Evolutionary conservation across 2,113 vertebrate genomes (phyloP), one percentile per base, ranked within the genome.

Genomic region (Callithrix jacchus): DNA sequence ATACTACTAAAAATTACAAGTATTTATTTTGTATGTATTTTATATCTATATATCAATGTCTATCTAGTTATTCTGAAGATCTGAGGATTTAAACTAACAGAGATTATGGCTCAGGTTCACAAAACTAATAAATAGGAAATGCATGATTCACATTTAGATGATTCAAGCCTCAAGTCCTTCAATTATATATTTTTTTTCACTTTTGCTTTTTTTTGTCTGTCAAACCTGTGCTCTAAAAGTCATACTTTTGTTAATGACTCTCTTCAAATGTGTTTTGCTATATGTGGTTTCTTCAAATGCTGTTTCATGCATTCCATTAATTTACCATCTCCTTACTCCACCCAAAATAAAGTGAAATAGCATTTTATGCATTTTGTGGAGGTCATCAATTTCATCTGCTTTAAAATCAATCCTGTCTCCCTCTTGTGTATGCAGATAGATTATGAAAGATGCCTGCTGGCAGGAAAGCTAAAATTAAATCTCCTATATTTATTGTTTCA

Each of bases 391-490:
- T 97, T 97, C 25, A 86, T 86, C 27, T 90, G 45, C 68, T 95
- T 83, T 86, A 93, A 97, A 96, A 97, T 94, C 94, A 97, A 91
- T 95, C 77, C 71, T 95, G 9, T 88, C 42, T 97, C 49, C 37
- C 35, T 93, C 61, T 79, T 91, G 84, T 87, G 40, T 92, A 95
- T 92, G 91, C 74, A 97, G 80, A 94, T 82, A 95, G 84, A 85
- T 95, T 47, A 94, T 95, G 64, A 96, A 95, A 94, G 76, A 95
- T 80, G 83, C 76, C 93, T 90, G 52, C 90, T 94, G 90, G 94
- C 79, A 94, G 92, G 70, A 89, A 96, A 89, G 95, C 95, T 97
- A 96, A 97, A 97, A 97, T 95, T 97, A 96, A 97, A 96, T 95
- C 73, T 77, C 52, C 47, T 80, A 35, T 87, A 94, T 95, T 95